phyloP scores from a whole-genome alignment of 2,888 invertebrate species.

The Chrysolina oricalcia region DNA sequence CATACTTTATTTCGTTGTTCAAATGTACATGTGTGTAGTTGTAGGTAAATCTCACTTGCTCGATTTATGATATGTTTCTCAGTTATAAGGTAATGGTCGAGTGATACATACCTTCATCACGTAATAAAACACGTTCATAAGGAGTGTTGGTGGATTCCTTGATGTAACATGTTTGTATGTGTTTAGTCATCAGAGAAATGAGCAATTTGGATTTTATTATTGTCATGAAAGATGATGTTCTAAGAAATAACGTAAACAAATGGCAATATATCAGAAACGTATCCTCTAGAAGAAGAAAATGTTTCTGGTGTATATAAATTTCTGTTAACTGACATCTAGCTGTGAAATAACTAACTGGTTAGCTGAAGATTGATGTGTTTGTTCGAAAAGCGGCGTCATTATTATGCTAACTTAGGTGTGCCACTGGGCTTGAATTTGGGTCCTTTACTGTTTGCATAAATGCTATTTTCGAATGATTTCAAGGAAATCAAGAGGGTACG shows the following conservation, averaged over 20 bases:
- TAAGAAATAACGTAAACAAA: neutral
- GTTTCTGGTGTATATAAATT: too few species aligned
- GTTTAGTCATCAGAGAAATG: neutral
- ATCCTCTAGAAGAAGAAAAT: neutral
- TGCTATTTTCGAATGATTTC: neutral
- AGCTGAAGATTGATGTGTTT: too few species aligned
- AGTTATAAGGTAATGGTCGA: conserved; percentile 22
- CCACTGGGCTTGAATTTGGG: too few species aligned
- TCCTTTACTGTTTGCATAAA: neutral
- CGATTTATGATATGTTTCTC: conserved; percentile 26
- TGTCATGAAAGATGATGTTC: neutral
- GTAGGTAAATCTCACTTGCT: conserved; percentile 22
- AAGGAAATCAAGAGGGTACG: neutral
- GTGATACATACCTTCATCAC: conserved; percentile 17
- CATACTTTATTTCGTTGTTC: conserved; percentile 4
- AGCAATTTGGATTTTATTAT: neutral
- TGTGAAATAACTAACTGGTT: too few species aligned
- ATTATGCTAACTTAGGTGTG: too few species aligned
- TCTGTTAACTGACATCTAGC: too few species aligned
- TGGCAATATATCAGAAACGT: neutral
- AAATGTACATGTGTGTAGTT: conserved; percentile 16
- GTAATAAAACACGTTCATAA: neutral
- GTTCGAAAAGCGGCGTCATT: too few species aligned
- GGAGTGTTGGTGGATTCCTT: neutral
- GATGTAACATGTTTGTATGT: neutral